Conservation (phyloP, 2,797 vertebrate genomes). For the Thalassophryne amazonica region DNA sequence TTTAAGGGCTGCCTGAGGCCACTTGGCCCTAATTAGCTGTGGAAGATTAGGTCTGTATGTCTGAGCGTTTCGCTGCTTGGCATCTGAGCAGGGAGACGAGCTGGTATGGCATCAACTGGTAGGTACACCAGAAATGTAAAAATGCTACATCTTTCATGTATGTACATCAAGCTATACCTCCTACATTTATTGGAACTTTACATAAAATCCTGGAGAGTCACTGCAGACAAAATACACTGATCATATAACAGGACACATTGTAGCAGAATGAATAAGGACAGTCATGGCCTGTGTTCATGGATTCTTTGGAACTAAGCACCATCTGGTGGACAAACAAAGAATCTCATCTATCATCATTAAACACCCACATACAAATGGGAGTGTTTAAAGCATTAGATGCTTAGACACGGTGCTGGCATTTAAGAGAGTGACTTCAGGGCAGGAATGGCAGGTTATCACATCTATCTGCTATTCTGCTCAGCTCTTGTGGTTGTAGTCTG, state of each 20-base stretch:
- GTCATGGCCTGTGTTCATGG: slow-evolving; percentile 36
- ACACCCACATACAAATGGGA: slow-evolving; percentile 8
- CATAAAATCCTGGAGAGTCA: slow-evolving; percentile 53
- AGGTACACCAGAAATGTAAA: neutral
- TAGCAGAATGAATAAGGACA: slow-evolving; percentile 50
- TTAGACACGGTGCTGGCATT: slow-evolving; percentile 46
- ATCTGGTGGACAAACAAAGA: slow-evolving; percentile 55
- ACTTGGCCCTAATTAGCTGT: slow-evolving; percentile 55
- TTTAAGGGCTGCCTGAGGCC: slow-evolving; percentile 31
- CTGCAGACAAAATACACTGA: slow-evolving; percentile 51
- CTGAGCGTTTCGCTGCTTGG: slow-evolving; percentile 13
- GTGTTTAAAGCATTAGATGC: slow-evolving; percentile 21
- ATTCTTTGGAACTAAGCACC: slow-evolving; percentile 51
- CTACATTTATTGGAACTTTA: neutral
- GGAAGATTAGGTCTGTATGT: slow-evolving; percentile 26
- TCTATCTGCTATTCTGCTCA: slow-evolving; percentile 44
- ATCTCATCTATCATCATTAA: neutral
- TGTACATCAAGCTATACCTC: neutral
- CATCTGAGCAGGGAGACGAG: slow-evolving; percentile 28
- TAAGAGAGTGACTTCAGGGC: slow-evolving; percentile 37
- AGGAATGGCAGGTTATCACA: slow-evolving; percentile 51
- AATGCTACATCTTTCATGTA: neutral
- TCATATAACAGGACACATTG: slow-evolving; percentile 62
- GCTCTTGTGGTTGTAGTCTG: slow-evolving; percentile 17
- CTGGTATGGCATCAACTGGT: neutral